Evolutionary conservation across 2,888 invertebrate species (phyloP).

Genomic region (Rhagium mordax): DNA sequence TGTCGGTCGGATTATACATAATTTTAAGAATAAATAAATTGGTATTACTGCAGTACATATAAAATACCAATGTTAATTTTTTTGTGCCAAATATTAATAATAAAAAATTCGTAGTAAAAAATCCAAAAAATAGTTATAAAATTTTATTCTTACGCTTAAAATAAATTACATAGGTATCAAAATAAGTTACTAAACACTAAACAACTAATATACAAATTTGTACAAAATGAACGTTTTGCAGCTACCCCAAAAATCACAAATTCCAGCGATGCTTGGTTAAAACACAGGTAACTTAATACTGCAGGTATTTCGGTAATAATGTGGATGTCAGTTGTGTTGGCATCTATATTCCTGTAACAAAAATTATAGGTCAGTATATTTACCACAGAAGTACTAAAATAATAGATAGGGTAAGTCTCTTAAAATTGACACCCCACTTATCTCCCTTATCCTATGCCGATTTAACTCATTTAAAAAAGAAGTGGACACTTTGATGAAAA

Average conservation of each 20-base stretch:
- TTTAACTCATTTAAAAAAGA: no score
- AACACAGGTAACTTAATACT: neutral
- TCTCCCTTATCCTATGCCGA: no score
- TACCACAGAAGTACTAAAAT: no score
- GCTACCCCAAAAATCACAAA: neutral
- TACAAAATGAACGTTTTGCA: neutral
- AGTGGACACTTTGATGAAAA: no score
- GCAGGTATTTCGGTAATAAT: neutral
- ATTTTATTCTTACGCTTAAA: neutral
- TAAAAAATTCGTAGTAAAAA: neutral
- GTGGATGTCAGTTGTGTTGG: neutral
- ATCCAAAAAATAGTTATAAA: neutral
- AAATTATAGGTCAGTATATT: no score
- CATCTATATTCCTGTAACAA: neutral
- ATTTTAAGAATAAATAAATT: neutral
- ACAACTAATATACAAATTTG: constrained; percentile 5
- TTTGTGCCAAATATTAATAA: neutral
- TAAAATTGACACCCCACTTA: no score
- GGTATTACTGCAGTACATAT: neutral
- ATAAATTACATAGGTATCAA: constrained; percentile 4
- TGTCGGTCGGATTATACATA: neutral
- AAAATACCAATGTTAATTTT: neutral
- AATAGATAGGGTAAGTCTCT: no score
- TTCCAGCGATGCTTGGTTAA: neutral
- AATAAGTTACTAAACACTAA: constrained; percentile 17